Conservation (phyloP, 2,113 vertebrate genomes). For the Grammomys surdaster region DNA sequence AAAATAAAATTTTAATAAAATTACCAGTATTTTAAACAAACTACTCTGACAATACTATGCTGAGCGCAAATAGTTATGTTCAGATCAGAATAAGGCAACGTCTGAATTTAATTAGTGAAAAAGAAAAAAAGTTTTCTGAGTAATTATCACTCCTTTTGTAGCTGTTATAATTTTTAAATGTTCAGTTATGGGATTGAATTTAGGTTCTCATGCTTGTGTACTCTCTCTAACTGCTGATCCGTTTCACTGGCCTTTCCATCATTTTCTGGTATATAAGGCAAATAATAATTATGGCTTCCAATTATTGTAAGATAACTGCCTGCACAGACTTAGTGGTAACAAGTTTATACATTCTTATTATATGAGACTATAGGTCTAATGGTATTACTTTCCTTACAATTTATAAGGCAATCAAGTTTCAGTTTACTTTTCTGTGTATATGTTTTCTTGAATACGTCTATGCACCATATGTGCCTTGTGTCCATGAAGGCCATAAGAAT, state of each 20-base stretch:
- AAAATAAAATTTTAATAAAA: slow-evolving; percentile 44
- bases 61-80: slow-evolving; percentile 38
- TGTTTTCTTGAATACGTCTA: neutral
- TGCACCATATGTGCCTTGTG: neutral
- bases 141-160: slow-evolving; percentile 45
- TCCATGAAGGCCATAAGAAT: too few species aligned
- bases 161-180: neutral
- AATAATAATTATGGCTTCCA: neutral
- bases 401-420: neutral
- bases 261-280: neutral
- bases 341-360: neutral
- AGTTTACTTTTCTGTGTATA: neutral
- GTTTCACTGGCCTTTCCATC: neutral
- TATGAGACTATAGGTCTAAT: neutral
- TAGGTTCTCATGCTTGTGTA: neutral
- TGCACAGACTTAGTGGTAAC: neutral
- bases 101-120: neutral
- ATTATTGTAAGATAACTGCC: neutral
- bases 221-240: neutral
- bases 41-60: neutral
- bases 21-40: slow-evolving; percentile 57
- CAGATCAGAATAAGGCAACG: neutral
- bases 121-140: slow-evolving; percentile 12
- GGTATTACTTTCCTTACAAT: neutral
- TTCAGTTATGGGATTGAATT: neutral